Percentiles rank a stretch among this genome's conserved stretches.
Evolutionary conservation across 2,113 vertebrate genomes (phyloP).

Genomic region (Chaetura pelagica): DNA sequence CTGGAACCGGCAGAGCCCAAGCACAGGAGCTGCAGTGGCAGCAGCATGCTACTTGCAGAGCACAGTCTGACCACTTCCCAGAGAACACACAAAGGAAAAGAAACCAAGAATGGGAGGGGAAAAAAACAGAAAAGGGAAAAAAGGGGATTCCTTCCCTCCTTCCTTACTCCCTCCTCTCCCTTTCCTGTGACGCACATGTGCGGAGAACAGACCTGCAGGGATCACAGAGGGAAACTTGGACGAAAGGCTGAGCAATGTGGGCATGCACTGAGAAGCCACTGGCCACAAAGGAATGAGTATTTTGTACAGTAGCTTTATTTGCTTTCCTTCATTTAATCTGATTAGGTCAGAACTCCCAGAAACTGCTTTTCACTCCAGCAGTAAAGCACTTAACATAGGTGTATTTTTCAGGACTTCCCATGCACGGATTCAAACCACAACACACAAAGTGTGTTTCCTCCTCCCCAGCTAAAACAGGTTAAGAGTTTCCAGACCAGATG

Average conservation of each 20-base stretch:
- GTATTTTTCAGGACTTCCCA: background rate
- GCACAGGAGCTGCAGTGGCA: background rate
- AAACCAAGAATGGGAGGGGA: background rate
- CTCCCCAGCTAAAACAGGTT: background rate
- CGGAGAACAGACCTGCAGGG: background rate
- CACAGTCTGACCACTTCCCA: background rate
- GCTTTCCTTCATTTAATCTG: too few relatives aligned
- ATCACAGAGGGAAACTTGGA: background rate
- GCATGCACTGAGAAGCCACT: background rate
- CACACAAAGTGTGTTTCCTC: background rate
- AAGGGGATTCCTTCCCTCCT: rapidly evolving
- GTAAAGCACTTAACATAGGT: too few relatives aligned
- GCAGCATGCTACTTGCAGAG: background rate
- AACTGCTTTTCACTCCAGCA: background rate
- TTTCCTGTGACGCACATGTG: rapidly evolving
- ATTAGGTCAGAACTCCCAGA: background rate
- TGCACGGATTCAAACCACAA: rapidly evolving
- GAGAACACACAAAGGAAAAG: background rate
- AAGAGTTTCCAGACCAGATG: background rate
- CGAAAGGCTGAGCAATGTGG: rapidly evolving
- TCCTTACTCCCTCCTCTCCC: too few relatives aligned
- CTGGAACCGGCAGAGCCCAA: background rate
- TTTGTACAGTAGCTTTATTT: background rate
- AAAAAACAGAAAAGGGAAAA: too few relatives aligned
- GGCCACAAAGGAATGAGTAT: background rate